phyloP scores from a whole-genome alignment of 2,888 invertebrate genomes.

The Neoscelio sp. region DNA sequence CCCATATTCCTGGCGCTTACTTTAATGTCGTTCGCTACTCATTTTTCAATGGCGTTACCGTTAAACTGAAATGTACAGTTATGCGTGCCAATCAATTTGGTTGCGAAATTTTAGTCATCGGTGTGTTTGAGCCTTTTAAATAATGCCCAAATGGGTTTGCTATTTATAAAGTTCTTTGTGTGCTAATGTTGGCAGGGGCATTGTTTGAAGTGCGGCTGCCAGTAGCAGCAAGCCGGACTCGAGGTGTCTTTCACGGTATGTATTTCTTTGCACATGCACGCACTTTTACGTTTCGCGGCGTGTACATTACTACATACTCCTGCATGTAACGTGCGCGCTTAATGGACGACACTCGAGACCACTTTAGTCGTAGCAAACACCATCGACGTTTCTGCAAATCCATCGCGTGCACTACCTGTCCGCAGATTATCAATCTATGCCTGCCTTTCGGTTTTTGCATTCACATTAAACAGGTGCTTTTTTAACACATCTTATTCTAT shows the following conservation, averaged over 20 bases:
- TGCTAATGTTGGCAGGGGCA: slow-evolving; percentile 55
- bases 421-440: slow-evolving; percentile 45
- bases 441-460: neutral
- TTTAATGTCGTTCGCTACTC: neutral
- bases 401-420: slow-evolving; percentile 71
- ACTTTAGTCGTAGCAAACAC: slow-evolving; percentile 82
- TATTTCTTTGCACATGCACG: slow-evolving; percentile 81
- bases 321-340: slow-evolving; percentile 75
- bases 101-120: slow-evolving; percentile 51
- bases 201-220: slow-evolving; percentile 80
- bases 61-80: slow-evolving; percentile 44
- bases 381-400: slow-evolving; percentile 81
- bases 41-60: slow-evolving; percentile 25
- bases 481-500: too few species aligned
- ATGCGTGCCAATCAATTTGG: slow-evolving; percentile 37
- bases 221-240: slow-evolving; percentile 78
- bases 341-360: slow-evolving; percentile 83
- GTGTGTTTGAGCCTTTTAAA: slow-evolving; percentile 64
- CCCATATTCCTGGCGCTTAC: too few species aligned
- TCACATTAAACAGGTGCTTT: neutral
- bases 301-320: slow-evolving; percentile 68
- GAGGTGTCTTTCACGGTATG: slow-evolving; percentile 79
- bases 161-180: slow-evolving; percentile 69
- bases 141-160: slow-evolving; percentile 69
- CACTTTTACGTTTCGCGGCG: slow-evolving; percentile 73